A percentile compares a stretch with the other conserved stretches of the same genome.
Evolutionary conservation across 2,113 vertebrate species (phyloP).

Genomic region (Megaceryle torquata): DNA sequence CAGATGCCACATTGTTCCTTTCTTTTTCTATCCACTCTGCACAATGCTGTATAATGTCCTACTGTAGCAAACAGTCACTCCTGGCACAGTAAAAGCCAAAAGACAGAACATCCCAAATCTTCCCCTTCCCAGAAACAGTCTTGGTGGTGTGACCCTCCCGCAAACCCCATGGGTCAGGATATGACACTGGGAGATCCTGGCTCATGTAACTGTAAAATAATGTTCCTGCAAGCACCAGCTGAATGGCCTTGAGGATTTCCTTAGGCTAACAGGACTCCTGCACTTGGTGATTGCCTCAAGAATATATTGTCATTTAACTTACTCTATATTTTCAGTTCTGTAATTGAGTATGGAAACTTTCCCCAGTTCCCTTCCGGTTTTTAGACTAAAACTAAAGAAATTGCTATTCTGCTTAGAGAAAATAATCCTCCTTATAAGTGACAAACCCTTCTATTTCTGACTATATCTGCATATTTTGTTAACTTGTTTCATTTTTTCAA

Average conservation of each 20-base stretch:
- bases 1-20: not conserved
- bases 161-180: not conserved
- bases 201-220: not conserved
- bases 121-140: not conserved
- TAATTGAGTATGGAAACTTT: not conserved
- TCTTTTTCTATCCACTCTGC: not conserved
- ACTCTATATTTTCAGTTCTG: not conserved
- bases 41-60: not conserved
- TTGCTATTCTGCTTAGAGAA: not conserved
- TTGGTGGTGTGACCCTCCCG: not conserved
- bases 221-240: not conserved
- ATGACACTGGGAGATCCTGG: not conserved
- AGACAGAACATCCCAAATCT: not conserved
- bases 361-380: not conserved
- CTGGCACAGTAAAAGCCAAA: not conserved
- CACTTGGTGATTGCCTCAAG: not conserved
- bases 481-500: not conserved
- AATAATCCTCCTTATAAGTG: not conserved
- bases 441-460: not conserved
- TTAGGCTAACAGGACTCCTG: not conserved
- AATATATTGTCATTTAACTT: not conserved
- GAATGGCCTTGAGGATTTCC: not conserved
- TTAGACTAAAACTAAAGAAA: not conserved
- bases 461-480: not conserved
- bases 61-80: not conserved